Evolutionary conservation across 2,113 vertebrate species (phyloP).

Genomic region (Heptranchias perlo): DNA sequence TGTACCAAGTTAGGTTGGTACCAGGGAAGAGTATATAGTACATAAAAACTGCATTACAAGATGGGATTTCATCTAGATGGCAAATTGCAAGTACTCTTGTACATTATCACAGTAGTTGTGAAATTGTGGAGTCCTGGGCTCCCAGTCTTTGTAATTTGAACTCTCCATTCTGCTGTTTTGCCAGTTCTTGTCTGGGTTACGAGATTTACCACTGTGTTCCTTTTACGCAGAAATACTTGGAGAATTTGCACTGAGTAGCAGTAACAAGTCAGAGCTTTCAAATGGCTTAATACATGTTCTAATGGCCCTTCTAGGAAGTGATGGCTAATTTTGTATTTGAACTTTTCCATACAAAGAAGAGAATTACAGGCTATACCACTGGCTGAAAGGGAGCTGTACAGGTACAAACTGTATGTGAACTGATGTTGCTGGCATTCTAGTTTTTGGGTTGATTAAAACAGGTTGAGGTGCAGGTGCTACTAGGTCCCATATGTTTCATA

Average conservation of each 20-base stretch:
- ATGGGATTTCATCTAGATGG: background rate
- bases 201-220: background rate
- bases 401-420: background rate
- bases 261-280: background rate
- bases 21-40: background rate
- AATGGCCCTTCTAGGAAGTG: background rate
- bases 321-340: background rate
- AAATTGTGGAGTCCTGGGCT: background rate
- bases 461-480: too few species aligned
- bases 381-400: background rate
- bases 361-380: background rate
- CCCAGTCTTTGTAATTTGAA: background rate
- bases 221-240: background rate
- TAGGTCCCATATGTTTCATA: background rate
- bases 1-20: background rate
- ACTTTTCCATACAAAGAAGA: background rate
- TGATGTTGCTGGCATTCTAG: background rate
- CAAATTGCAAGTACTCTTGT: background rate
- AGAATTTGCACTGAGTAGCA: background rate
- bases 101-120: background rate
- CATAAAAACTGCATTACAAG: background rate
- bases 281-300: background rate
- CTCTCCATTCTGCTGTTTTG: background rate
- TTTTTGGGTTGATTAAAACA: background rate
- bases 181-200: background rate